phyloP scores from a whole-genome alignment of 1,140 invertebrate genomes.

The Solen grandis region DNA sequence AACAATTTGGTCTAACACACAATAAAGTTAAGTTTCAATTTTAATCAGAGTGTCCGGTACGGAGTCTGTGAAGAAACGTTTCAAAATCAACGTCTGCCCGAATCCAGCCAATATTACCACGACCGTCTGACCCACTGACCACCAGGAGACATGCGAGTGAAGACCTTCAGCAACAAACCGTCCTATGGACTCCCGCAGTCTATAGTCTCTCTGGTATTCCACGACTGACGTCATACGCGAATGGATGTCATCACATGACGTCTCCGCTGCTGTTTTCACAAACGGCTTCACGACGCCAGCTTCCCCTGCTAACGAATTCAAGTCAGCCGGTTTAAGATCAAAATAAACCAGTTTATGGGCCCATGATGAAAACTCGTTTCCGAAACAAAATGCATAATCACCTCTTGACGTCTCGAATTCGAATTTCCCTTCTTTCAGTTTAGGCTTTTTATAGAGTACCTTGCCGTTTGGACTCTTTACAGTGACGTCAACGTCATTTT shows the following conservation, averaged over 20 bases:
- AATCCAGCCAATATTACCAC: conserved; percentile 92
- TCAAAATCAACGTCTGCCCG: conserved; percentile 94
- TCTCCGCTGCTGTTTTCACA: conserved; percentile 86
- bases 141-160: conserved; percentile 94
- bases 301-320: conserved; percentile 87
- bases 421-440: conserved; percentile 94
- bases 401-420: conserved; percentile 90
- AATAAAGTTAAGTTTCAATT: conserved; percentile 7
- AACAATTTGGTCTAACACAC: too few species aligned
- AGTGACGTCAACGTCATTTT: conserved; percentile 98
- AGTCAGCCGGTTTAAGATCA: conserved; percentile 93
- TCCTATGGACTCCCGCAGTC: conserved; percentile 95
- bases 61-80: conserved; percentile 94
- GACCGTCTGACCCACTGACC: conserved; percentile 94
- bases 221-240: conserved; percentile 89
- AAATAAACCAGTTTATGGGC: conserved; percentile 99
- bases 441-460: conserved; percentile 93
- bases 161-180: conserved; percentile 97
- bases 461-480: conserved; percentile 94
- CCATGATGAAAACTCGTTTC: conserved; percentile 99
- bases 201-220: conserved; percentile 94
- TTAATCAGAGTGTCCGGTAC: neutral
- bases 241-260: conserved; percentile 94
- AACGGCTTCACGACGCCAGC: conserved; percentile 65
- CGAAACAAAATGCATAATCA: conserved; percentile 94